Base-by-base conservation (phyloP, 2,797 vertebrate species). In the Linurgus olivaceus region DNA sequence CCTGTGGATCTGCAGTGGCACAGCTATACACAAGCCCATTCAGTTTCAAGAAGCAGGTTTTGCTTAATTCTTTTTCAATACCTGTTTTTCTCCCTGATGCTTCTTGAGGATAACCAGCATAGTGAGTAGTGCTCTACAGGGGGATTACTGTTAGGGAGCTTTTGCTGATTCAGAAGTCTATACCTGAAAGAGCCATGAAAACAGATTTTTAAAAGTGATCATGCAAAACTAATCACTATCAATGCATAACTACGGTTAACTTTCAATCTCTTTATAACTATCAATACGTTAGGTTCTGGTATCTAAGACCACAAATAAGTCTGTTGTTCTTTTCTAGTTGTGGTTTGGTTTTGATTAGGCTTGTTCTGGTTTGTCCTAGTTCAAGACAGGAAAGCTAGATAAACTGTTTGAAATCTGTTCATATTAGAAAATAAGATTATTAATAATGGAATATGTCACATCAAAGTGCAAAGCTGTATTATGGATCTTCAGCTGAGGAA, bases 21-120 rank as follows among this genome's bases (percentile, higher is more conserved):
- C 25, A 55, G 33, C 44, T 11, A 0, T 65, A 45, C 28, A 18
- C 35, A 37, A 37, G 21, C 47, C 18, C 0, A 0, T 66, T 66
- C 16, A 6, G 11, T 62, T 96, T 88, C 21, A 33, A 62, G 78
- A 94, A 86, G 15, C 28, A 38, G 4, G 3, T 48, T 66, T 75
- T 61, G 6, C 11, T 23, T 44, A 7, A 20, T 24, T 61, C 3
- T n/a, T n/a, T 86, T 50, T 72, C 10, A 67, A 5, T 67, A 37
- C 2, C 7, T 42, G 4, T 25, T 65, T 87, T 82, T 66, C 7
- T 52, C 11, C 17, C 28, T 63, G n/a, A n/a, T 11, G 7, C 11
- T 33, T 16, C 11, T 33, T 17, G 28, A 52, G 45, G 31, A 23
- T 79, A 44, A 23, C 31, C 11, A 52, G 17, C 25, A 9, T 23